Base-by-base conservation (phyloP, 2,888 invertebrate genomes). In the Rambutsinella grinnellia region DNA sequence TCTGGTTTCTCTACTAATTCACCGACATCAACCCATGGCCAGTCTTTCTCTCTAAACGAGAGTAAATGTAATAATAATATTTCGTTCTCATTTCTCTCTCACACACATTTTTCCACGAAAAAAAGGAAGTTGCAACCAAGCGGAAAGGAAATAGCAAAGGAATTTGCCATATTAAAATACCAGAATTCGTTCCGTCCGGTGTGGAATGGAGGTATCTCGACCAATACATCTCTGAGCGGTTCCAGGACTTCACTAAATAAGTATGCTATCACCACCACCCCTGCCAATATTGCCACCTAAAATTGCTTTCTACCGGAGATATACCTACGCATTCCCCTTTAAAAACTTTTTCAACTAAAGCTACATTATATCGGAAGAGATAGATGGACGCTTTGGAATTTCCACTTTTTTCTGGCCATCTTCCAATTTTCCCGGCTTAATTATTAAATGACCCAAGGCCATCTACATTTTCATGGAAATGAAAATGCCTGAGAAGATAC, bases 161-260 rank as follows among this genome's bases (percentile, higher is more conserved):
- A 83, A 83, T 83, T 83, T 79, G 65, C 79, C 81, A 83, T 81
- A 83, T 83, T 83, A 83, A 83, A 83, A 83, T 83, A 83, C 83
- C 83, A 78, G 77, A 80, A 78, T 79, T 74, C 74, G 74, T 68
- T 49, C 21, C 23, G 24, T 46, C 51, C 68, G 17, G 44, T 57
- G 49, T 57, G 27, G 13, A 36, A 36, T 36, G 36, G 13, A n/a
- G n/a, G n/a, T n/a, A n/a, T n/a, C n/a, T n/a, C n/a, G n/a, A n/a
- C n/a, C n/a, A n/a, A n/a, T n/a, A 36, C 36, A 36, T 36, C 36
- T 13, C 13, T 13, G 6, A 8, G 36, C 13, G 5, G 5, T 36
- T 36, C 36, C 36, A 36, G 36, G 36, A 36, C 6, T 75, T 69
- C 36, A 5, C 36, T 36, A 19, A 19, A 47, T 47, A n/a, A 27